phyloP scores from a whole-genome alignment of 1,140 invertebrate genomes.

The Oscheius sp. region DNA sequence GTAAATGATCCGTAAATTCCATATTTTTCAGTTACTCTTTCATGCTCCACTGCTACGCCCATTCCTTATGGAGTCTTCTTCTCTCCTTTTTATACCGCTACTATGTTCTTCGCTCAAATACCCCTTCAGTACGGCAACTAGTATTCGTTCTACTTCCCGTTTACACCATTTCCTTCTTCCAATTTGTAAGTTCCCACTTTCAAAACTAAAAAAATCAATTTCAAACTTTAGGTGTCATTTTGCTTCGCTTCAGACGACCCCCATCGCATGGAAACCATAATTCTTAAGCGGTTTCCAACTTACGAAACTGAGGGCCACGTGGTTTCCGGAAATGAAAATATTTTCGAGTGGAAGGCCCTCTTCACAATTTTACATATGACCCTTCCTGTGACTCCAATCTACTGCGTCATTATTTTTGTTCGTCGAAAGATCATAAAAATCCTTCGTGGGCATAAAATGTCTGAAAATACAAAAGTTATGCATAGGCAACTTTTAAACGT shows the following conservation, averaged over 20 bases:
- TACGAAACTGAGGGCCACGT: not conserved
- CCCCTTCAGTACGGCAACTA: not conserved
- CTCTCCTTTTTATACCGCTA: constrained; percentile 9
- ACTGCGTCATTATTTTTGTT: not conserved
- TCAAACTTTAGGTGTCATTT: not conserved
- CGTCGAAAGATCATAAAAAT: not conserved
- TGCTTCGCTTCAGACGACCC: not conserved
- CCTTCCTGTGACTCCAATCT: constrained; percentile 2
- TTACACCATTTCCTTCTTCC: constrained; percentile 11
- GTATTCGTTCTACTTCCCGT: not conserved
- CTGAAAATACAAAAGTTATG: not conserved
- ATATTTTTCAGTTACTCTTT: no score
- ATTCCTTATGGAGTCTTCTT: constrained; percentile 8
- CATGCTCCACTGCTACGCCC: constrained; percentile 7
- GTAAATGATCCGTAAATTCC: no score
- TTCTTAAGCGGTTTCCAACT: not conserved
- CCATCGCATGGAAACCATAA: not conserved
- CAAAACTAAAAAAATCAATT: no score
- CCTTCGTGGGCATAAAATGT: not conserved
- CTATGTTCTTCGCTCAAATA: not conserved
- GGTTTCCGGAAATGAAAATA: constrained; percentile 5
- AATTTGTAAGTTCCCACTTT: constrained; percentile 1
- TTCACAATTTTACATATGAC: constrained; percentile 25
- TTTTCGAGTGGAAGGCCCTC: not conserved
- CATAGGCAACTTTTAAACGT: not conserved